These are phyloP conservation scores for Muscina levida DNA, from an alignment of 2,888 invertebrate genomes.

Conservation along the genomic window DNA sequence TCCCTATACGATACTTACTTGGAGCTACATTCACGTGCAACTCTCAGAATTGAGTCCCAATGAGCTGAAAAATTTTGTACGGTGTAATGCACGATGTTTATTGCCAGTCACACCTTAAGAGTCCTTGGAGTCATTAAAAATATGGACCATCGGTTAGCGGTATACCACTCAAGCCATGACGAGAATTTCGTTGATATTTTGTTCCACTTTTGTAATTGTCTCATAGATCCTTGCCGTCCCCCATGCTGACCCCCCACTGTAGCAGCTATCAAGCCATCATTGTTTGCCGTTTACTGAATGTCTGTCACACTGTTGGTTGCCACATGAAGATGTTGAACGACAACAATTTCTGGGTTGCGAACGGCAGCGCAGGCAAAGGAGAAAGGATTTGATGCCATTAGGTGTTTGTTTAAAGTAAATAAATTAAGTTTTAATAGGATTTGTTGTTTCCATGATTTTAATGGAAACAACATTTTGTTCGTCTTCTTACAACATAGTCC, in stretches of 20 bases:
- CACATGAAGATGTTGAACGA: constrained; percentile 7
- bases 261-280: background rate
- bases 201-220: too few relatives aligned
- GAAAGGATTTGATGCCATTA: constrained; percentile 62
- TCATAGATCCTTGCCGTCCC: too few relatives aligned
- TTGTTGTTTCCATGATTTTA: constrained; percentile 59
- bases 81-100: too few relatives aligned
- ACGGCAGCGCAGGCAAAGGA: constrained; percentile 22
- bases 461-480: constrained; percentile 32
- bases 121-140: too few relatives aligned
- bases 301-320: background rate
- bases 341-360: background rate
- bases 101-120: too few relatives aligned
- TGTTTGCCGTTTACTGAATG: background rate
- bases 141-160: too few relatives aligned
- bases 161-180: too few relatives aligned
- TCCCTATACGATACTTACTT: too few relatives aligned
- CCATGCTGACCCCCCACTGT: background rate
- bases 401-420: constrained; percentile 66
- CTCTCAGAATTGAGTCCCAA: too few relatives aligned
- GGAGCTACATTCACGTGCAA: too few relatives aligned
- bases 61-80: too few relatives aligned
- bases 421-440: constrained; percentile 65
- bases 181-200: too few relatives aligned
- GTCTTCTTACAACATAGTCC: background rate